A percentile compares a stretch with the other conserved stretches of the same genome.
These are phyloP conservation scores for Corythornis vintsioides DNA, from an alignment of 2,113 vertebrate species.

Conservation along the genomic window DNA sequence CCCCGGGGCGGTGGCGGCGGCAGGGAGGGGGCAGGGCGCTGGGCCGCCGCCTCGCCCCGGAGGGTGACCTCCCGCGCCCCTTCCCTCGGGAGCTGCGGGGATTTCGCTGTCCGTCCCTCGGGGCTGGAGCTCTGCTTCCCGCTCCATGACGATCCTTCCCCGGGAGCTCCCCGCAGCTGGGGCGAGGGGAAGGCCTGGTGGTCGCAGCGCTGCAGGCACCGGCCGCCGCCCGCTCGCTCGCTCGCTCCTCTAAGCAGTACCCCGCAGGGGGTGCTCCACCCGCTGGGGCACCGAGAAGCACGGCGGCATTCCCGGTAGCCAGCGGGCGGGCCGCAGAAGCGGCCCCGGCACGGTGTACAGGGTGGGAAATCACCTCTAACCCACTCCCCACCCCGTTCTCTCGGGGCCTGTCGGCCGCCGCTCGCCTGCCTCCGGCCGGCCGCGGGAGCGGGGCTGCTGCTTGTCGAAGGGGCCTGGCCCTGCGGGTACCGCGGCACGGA, in stretches of 20 bases:
- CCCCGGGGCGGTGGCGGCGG: neutral
- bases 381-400: too few species aligned
- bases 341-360: too few species aligned
- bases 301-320: too few species aligned
- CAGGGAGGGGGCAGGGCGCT: rapidly evolving
- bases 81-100: too few species aligned
- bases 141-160: neutral
- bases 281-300: neutral
- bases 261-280: neutral
- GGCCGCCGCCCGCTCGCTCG: neutral
- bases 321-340: neutral
- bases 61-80: neutral
- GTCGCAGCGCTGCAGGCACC: neutral
- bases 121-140: neutral
- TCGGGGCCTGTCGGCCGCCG: neutral
- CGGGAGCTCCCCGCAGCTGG: neutral
- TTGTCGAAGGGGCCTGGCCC: neutral
- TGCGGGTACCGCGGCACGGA: neutral
- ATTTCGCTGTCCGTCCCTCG: too few species aligned
- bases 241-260: too few species aligned
- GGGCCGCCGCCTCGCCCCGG: neutral
- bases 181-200: neutral
- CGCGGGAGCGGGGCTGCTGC: neutral
- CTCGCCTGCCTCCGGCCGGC: neutral
- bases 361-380: neutral